phyloP scores from a whole-genome alignment of 64 coral and sea anemone genomes.

The Astreopora myriophthalma region DNA sequence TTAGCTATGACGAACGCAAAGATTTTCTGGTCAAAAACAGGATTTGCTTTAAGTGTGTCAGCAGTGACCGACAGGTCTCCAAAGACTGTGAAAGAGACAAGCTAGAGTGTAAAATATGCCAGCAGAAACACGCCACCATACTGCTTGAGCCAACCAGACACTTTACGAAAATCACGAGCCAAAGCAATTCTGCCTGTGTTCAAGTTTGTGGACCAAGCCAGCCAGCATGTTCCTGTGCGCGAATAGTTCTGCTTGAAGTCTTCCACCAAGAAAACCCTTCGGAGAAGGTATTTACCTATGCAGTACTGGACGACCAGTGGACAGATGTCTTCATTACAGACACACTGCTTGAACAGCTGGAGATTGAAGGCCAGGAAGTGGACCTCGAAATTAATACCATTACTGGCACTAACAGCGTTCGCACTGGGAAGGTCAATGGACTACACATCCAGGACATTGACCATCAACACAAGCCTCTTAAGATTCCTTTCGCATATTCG shows the following conservation, averaged over 20 bases:
- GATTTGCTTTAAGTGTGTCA: constrained; percentile 63
- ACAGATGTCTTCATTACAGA: constrained; percentile 34
- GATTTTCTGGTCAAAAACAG: constrained; percentile 47
- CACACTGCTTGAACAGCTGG: constrained; percentile 8
- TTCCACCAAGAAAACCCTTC: constrained; percentile 44
- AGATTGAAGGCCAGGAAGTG: neutral
- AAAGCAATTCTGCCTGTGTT: constrained; percentile 24
- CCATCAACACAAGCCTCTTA: constrained; percentile 26
- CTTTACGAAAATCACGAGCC: neutral
- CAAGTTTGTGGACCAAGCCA: constrained; percentile 45
- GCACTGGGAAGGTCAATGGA: constrained; percentile 3
- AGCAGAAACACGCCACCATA: constrained; percentile 61
- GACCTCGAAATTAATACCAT: constrained; percentile 24
- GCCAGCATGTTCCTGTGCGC: neutral
- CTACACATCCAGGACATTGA: constrained; percentile 15
- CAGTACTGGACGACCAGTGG: constrained; percentile 38
- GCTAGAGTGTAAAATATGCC: constrained; percentile 46
- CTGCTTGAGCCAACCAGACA: constrained; percentile 40
- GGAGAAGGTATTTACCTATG: neutral
- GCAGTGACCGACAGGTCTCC: constrained; percentile 31
- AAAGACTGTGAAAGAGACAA: constrained; percentile 52
- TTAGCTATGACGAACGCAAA: constrained; percentile 62
- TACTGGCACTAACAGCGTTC: constrained; percentile 8
- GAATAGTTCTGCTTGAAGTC: constrained; percentile 55
- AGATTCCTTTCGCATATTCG: constrained; percentile 11